Evolutionary conservation across 2,113 vertebrate genomes (phyloP).

Genomic region (Aix galericulata): DNA sequence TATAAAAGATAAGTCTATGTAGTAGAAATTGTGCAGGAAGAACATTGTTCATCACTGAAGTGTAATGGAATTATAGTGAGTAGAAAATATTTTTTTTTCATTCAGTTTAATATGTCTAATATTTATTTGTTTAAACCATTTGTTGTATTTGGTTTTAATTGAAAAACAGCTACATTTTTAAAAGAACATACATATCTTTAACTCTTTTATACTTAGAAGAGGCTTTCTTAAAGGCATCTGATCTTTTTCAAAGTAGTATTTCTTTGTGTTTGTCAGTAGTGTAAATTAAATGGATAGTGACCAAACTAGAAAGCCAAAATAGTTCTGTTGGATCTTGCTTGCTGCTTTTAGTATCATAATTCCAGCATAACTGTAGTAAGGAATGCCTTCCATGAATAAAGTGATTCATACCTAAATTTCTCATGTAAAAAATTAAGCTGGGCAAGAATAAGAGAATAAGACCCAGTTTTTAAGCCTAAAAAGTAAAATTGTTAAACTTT

Average conservation of each 20-base stretch:
- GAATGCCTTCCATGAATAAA: background rate
- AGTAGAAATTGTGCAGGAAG: background rate
- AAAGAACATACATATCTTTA: background rate
- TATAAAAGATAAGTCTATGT: background rate
- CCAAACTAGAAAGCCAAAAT: background rate
- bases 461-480: background rate
- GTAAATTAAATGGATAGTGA: background rate
- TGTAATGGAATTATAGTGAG: background rate
- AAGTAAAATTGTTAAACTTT: background rate
- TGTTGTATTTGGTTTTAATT: background rate
- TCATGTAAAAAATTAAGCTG: background rate
- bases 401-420: background rate
- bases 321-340: background rate
- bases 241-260: background rate
- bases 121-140: background rate
- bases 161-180: background rate
- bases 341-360: background rate
- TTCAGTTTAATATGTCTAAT: background rate
- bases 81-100: background rate
- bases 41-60: background rate
- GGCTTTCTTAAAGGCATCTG: background rate
- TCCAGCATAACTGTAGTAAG: background rate
- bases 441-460: background rate
- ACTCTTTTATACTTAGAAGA: background rate
- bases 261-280: background rate